Base-by-base conservation (phyloP, 2,888 invertebrate species). In the Oscheius sp. region DNA sequence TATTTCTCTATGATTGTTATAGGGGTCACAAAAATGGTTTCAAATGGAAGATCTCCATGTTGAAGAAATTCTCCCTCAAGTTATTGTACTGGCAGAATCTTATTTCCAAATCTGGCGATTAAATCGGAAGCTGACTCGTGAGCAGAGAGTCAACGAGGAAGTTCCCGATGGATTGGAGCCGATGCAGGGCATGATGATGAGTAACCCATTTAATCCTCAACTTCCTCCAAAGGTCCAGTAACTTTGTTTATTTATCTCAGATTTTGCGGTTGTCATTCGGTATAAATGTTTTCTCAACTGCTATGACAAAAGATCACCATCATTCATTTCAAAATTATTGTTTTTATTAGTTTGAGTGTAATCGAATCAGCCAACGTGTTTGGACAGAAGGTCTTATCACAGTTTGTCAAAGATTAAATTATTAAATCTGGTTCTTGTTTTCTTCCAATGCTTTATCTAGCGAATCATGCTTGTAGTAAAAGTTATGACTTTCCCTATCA, bases 71-170 rank as follows among this genome's bases (percentile, higher is more conserved):
- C 89, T 99, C 68, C 97, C 98, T 3, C 98, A 98, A 88, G 98
- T 98, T 96, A 97, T 99, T 71, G 96, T 98, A 0, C 89, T 99
- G 22, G 96, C 97, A 1, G 98, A 99, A 88, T 94, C 96, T 2
- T 98, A 98, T 86, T 95, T 99, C 86, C 98, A 99, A 89, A 75
- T 86, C 47, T 86, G 86, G 86, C 68, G 77, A 24, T 71, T 86
- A 61, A 86, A 86, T 67, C 76, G 75, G 26, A 74, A 72, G 50
- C 81, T 83, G 56, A 86, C 86, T 32, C 68, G 85, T 36, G 82
- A 81, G 33, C 80, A 85, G 59, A 67, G 85, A 57, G 65, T 75
- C 54, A 78, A 73, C 41, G 84, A 84, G 30, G 69, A 44, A 4
- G 51, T 51, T 17, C 62, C 41, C 33, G 71, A 73, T 26, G 28